Evolutionary conservation across 2,888 invertebrate species (phyloP), one percentile per base, ranked within the genome.

Genomic region (Empis stercorea): DNA sequence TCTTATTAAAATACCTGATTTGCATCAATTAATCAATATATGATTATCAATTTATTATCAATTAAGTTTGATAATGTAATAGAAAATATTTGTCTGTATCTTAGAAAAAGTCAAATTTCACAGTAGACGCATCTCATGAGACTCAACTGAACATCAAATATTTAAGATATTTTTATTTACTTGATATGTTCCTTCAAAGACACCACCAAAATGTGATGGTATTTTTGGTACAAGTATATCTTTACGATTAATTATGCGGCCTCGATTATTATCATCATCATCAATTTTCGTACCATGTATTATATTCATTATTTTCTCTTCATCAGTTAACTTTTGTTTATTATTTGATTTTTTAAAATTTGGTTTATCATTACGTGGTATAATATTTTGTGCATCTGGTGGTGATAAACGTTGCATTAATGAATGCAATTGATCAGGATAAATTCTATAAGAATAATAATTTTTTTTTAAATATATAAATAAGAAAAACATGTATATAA

Each of bases 201-300:
- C 65, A 1, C 67, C 63, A 10, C 65, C 63, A 53, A 63, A 63
- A 5, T 62, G 62, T 6, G 62, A 52, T 41, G 57, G 53, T 45
- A 51, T 47, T 46, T 58, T 56, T 34, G 57, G 61, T 0, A 58
- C 59, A 55, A 58, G 65, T 63, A 9, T 50, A 44, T 38, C 58
- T 57, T 23, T 46, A 10, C 54, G 52, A 10, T 53, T 44, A 32
- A 34, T 45, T 37, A 44, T 40, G 23, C 54, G 43, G 32, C 50
- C 53, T 10, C 46, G n/a, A n/a, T n/a, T n/a, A n/a, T n/a, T 23
- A 16, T 54, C 55, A 15, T 57, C 55, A 17, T 56, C 62, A n/a
- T 60, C 65, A 50, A 50, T 61, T 46, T 61, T 56, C 34, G 68
- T 66, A 9, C 70, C 69, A 54, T 70, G 69, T 11, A 70, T 67